Base-by-base conservation (phyloP, 2,888 invertebrate species). In the Nymphalis c-album region DNA sequence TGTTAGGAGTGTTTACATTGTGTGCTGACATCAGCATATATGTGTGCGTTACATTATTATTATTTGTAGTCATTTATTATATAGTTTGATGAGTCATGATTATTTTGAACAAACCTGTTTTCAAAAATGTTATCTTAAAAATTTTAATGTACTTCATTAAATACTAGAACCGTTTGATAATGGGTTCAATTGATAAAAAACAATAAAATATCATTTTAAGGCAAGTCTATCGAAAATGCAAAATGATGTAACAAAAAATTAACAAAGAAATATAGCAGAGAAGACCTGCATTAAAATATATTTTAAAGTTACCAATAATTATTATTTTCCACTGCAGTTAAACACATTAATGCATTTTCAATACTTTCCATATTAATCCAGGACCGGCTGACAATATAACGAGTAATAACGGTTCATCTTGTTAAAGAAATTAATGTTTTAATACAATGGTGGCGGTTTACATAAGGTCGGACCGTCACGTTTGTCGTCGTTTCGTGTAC, bases 381-480 rank as follows among this genome's bases (percentile, higher is more conserved):
- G 18, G 18, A 16, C 5, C n/a, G 18, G 57, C 40, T 57, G 57
- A 57, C 40, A 57, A 57, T 57, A 57, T 57, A 18, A 20, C n/a
- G 57, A 18, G 57, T 40, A 57, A 57, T 57, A 57, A 8, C 57
- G 57, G 57, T 40, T 31, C 18, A 7, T 26, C 35, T 63, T 57
- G 55, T 58, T 63, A 58, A 48, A 20, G 45, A 51, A 62, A 51
- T 58, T 64, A 64, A 64, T 48, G 55, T 16, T 47, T 63, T 57
- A 64, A 58, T 64, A 48, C 57, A 48, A 20, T 13, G 40, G 13
- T 3, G 40, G 13, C 40, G 13, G 13, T 40, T 40, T 13, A 40
- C 40, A 40, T 13, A 4, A 13, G 1, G 0, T 40, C 4, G 40
- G 13, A 13, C 10, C 13, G 40, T 13, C 40, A 40, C 13, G 13